phyloP scores from a whole-genome alignment of 2,797 vertebrate species.

The Acipenser transmontanus region DNA sequence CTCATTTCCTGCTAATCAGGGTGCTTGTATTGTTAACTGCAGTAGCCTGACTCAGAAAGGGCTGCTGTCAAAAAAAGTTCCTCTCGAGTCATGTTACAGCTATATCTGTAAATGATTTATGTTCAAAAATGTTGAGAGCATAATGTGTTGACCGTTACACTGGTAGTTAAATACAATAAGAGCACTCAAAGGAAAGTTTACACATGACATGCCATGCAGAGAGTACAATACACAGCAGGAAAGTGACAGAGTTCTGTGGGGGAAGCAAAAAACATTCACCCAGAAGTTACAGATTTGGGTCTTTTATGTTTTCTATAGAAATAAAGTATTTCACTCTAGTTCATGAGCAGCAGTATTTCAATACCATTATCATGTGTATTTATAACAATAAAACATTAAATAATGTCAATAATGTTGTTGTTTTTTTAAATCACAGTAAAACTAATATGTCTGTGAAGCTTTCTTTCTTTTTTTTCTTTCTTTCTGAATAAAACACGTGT shows the following conservation, averaged over 20 bases:
- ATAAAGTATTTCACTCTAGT: no score
- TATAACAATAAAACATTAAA: no score
- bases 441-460: background rate
- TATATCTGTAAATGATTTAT: conserved; percentile 51
- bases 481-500: background rate
- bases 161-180: conserved; percentile 30
- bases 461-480: conserved; percentile 2
- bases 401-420: no score
- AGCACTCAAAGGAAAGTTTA: conserved; percentile 8
- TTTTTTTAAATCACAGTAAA: background rate
- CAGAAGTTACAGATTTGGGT: no score
- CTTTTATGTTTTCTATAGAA: no score
- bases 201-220: background rate
- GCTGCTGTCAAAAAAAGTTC: conserved; percentile 57
- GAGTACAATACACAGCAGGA: no score
- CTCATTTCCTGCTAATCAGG: conserved; percentile 72
- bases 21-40: conserved; percentile 72
- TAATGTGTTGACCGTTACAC: conserved; percentile 29
- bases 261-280: no score
- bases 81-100: conserved; percentile 35
- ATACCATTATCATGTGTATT: no score
- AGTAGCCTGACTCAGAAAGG: conserved; percentile 65
- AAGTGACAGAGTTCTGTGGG: no score
- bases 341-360: no score
- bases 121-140: conserved; percentile 34